Evolutionary conservation across 2,888 invertebrate species (phyloP), one percentile per base, ranked within the genome.

Genomic region (Agrotis segetum): DNA sequence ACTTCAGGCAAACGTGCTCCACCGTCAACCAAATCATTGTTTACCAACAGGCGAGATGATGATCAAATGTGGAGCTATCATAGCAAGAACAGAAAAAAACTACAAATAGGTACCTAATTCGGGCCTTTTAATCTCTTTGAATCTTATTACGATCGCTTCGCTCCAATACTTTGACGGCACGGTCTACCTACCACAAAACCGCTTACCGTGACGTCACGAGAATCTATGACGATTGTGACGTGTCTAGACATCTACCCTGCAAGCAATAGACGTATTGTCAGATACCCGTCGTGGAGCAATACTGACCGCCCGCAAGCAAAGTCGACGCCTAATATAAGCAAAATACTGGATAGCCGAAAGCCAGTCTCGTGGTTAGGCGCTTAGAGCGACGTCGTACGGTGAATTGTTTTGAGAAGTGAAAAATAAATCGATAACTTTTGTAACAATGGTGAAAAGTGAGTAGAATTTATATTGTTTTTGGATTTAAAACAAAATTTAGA

Each of bases 391-490:
- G 84, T 85, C 79, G 84, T 81, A 52, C 67, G 60, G 78, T 76
- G 74, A 71, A 74, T 70, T 50, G 9, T 55, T 24, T 55, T 53
- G 5, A 65, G 52, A 47, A 76, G 80, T 85, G 80, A 14, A 71
- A 58, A 53, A 52, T 46, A 56, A n/a, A 74, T 74, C 66, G 66
- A 68, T 69, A 55, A 62, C 4, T 64, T 40, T 55, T 49, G 16
- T 49, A 73, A 83, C 68, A 47, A 89, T 89, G 89, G 88, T 65
- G 2, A 89, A 88, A 86, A 66, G 89, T 89, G 65, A 88, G 89
- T 87, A 71, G 24, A 17, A 14, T 13, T 46, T 21, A 16, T 0
- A 7, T 21, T 61, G 16, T 1, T 34, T 52, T 47, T 14, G 1
- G 17, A n/a, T 11, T 13, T 24, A 29, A 11, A 46, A 40, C 16